Evolutionary conservation across 2,888 invertebrate genomes (phyloP), one percentile per base, ranked within the genome.

Genomic region (Lordiphosa fenestrarum): DNA sequence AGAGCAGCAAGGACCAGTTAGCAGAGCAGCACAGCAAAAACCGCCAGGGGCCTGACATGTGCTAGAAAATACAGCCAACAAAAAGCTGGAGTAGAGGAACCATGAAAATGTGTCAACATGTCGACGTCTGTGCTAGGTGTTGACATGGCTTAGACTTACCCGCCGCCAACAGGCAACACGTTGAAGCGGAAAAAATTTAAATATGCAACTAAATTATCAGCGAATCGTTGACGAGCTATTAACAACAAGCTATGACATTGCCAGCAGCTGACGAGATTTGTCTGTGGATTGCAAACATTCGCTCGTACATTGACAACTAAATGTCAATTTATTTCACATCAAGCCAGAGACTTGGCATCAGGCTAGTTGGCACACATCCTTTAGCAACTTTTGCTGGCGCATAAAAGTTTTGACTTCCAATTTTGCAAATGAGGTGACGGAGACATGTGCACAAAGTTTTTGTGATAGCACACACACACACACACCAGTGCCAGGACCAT

Each of bases 321-420:
- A 82, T 84, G 83, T 78, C 85, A 82, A 84, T 82, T 84, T 81
- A 78, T 73, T 83, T 82, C 75, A 71, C 76, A 78, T 70, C 75
- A 72, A 68, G 70, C 15, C 9, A 38, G 48, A 66, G 59, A 60
- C 56, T 58, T 42, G 15, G 38, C 46, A 62, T 38, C 39, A 36
- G 39, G 54, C 38, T 44, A 46, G 21, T 10, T 33, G 23, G 35
- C 38, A 42, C 42, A 40, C 51, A 54, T 47, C 46, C 50, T 37
- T 12, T 30, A 15, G 19, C 58, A 39, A 37, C n/a, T 46, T 51
- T 30, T 44, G 12, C 33, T 30, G 30, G 9, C 13, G 37, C 42
- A 81, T 56, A 63, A 75, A 80, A 80, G 78, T 78, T 84, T 84
- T 72, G 84, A 82, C 78, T 82, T 80, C 82, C 78, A 84, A 74